Conservation (phyloP, 2,888 invertebrate species). For the Pristionchus entomophagus region DNA sequence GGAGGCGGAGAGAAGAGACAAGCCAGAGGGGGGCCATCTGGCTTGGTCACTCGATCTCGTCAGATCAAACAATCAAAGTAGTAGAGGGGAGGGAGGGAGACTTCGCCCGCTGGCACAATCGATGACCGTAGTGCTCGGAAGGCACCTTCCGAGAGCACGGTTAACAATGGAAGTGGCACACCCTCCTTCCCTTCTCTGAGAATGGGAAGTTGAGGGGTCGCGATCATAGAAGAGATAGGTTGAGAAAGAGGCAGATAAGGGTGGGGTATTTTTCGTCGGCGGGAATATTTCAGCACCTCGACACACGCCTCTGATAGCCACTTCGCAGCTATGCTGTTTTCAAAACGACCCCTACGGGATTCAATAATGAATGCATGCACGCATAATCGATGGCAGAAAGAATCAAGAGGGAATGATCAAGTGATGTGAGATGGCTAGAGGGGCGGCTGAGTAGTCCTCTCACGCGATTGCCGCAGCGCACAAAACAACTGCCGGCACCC, state of each 20-base stretch:
- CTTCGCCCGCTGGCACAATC: background rate
- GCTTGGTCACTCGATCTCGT: background rate
- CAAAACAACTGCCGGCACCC: slow-evolving; percentile 1
- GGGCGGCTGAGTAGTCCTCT: slow-evolving; percentile 10
- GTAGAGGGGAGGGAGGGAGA: background rate
- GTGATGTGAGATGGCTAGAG: too few relatives aligned
- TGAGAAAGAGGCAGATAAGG: background rate
- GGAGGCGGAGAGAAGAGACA: too few relatives aligned
- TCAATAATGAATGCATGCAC: background rate
- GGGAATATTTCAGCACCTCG: too few relatives aligned
- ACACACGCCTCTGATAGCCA: too few relatives aligned
- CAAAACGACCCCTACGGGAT: too few relatives aligned
- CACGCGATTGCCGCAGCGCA: background rate
- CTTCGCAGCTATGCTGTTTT: too few relatives aligned
- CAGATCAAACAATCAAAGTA: slow-evolving; percentile 33
- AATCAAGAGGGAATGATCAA: too few relatives aligned
- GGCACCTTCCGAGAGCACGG: background rate
- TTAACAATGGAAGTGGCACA: background rate
- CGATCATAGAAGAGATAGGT: background rate
- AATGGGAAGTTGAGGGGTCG: background rate
- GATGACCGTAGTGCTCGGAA: too few relatives aligned
- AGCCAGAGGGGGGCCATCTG: background rate
- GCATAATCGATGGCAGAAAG: too few relatives aligned
- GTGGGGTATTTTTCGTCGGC: background rate
- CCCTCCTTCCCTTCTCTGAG: background rate